Conservation (phyloP, 2,797 vertebrate genomes). For the Etheostoma perlongum region DNA sequence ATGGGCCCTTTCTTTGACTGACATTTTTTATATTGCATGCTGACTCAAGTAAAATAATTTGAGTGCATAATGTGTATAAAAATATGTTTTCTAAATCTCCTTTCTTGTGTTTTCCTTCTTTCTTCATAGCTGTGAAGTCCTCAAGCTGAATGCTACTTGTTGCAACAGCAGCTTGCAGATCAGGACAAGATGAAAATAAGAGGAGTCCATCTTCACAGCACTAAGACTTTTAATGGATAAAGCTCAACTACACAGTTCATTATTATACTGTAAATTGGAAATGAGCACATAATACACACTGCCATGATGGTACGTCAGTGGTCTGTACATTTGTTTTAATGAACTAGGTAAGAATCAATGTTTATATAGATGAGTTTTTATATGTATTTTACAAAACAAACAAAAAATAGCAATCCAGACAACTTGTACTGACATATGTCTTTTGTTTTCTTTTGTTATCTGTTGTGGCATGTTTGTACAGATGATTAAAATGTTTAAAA, state of each 20-base stretch:
- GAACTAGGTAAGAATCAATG: slow-evolving; percentile 64
- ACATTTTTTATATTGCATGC: slow-evolving; percentile 14
- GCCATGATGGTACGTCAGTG: slow-evolving; percentile 73
- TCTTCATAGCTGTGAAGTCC: slow-evolving; percentile 71
- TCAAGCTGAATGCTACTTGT: slow-evolving; percentile 27
- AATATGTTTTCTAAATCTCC: accelerated
- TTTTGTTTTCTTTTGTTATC: slow-evolving; percentile 51
- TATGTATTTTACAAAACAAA: slow-evolving; percentile 65
- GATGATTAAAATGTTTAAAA: slow-evolving; percentile 75
- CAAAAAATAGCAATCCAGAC: slow-evolving; percentile 34
- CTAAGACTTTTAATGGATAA: slow-evolving; percentile 51
- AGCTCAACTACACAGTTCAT: slow-evolving; percentile 48
- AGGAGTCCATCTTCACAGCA: slow-evolving; percentile 42
- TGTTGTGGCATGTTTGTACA: slow-evolving; percentile 79
- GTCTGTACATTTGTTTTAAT: slow-evolving; percentile 77
- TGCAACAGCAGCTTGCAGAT: slow-evolving; percentile 1
- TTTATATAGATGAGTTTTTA: slow-evolving; percentile 79
- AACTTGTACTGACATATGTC: slow-evolving; percentile 43
- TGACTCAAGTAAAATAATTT: not conserved
- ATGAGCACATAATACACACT: slow-evolving; percentile 54
- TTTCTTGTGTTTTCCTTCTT: slow-evolving; percentile 30
- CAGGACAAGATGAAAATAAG: slow-evolving; percentile 13
- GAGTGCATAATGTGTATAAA: not conserved
- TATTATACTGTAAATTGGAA: slow-evolving; percentile 58
- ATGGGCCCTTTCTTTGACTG: not conserved